Conservation (phyloP, 2,888 invertebrate genomes). For the Erebia palarica region DNA sequence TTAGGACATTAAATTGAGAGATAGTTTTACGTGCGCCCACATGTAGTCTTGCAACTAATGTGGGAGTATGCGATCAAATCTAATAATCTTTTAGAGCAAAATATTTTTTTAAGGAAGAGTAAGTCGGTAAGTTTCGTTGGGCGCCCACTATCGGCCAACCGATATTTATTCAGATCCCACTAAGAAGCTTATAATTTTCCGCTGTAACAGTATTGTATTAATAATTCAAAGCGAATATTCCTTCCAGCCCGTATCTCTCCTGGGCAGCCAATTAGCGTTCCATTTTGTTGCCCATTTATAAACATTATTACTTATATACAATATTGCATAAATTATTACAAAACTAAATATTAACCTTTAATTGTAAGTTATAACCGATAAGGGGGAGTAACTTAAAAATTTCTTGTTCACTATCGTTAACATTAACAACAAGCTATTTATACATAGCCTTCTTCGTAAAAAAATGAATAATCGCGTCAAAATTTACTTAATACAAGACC, state of each 20-base stretch:
- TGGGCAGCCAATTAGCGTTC: slow-evolving; percentile 64
- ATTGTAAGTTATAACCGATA: too few species aligned
- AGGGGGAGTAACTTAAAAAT: too few species aligned
- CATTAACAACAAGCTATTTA: too few species aligned
- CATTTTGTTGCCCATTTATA: slow-evolving; percentile 49
- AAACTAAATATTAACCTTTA: too few species aligned
- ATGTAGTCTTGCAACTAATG: too few species aligned
- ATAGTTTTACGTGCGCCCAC: too few species aligned
- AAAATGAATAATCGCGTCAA: background rate
- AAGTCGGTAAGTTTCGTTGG: background rate
- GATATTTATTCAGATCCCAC: slow-evolving; percentile 66
- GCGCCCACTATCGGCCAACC: slow-evolving; percentile 39
- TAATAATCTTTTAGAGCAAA: too few species aligned
- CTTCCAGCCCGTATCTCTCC: slow-evolving; percentile 62
- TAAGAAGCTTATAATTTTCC: slow-evolving; percentile 78
- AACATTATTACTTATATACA: slow-evolving; percentile 18
- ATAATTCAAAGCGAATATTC: slow-evolving; percentile 73
- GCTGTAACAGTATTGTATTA: slow-evolving; percentile 71
- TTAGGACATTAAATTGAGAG: too few species aligned
- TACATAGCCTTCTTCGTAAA: background rate
- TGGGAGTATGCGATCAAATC: too few species aligned
- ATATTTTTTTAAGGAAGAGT: background rate
- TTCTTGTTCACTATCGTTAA: too few species aligned
- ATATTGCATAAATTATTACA: too few species aligned
- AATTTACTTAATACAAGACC: background rate